Base-by-base conservation (phyloP, 2,113 vertebrate genomes). In the Campylomormyrus numenius region DNA sequence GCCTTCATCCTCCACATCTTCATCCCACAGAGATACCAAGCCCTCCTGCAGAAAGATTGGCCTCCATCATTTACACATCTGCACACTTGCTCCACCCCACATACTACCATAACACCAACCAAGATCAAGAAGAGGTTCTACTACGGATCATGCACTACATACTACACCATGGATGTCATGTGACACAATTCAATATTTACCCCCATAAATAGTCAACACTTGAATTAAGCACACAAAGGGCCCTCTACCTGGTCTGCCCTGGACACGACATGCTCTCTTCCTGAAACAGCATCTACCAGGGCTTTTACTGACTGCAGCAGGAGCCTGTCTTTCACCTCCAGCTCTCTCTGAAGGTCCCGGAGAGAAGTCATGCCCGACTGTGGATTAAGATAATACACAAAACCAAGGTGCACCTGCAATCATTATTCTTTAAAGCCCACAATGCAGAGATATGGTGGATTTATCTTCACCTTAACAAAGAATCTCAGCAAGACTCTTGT, bases 21-120 rank as follows among this genome's bases (percentile, higher is more conserved):
- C 94, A 93, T 98, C 97, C 97, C 96, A 98, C 91, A 99, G 96
- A 94, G 96, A 95, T 87, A 97, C 93, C 91, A 99, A 97, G 91
- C 93, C 95, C 93, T 97, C 97, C 98, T 99, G 93, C 50, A 91
- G 31, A 80, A 56, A 89, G 90, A 13, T 58, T 56, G 91, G 66
- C 31, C 90, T 86, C 91, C 80, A 3, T 39, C 49, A 87, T 53
- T 87, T 53, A 39, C 85, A 87, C 10, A 17, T 27, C n/a, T 56
- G 5, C 50, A 87, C n/a, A 11, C 17, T 17, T 31, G 10, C 27
- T 48, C 83, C 48, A 49, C 24, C 50, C 49, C 6, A 3, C 50
- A 35, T 17, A 35, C 50, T 3, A 6, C 49, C 48, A 35, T n/a
- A 62, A 35, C 24, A 35, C 9, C 45, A 46, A 9, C 10, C 39